A percentile compares a stretch with the other conserved stretches of the same genome.
These are phyloP conservation scores for Caenorhabditis sulstoni DNA, from an alignment of 2,888 invertebrate species.

Conservation along the genomic window DNA sequence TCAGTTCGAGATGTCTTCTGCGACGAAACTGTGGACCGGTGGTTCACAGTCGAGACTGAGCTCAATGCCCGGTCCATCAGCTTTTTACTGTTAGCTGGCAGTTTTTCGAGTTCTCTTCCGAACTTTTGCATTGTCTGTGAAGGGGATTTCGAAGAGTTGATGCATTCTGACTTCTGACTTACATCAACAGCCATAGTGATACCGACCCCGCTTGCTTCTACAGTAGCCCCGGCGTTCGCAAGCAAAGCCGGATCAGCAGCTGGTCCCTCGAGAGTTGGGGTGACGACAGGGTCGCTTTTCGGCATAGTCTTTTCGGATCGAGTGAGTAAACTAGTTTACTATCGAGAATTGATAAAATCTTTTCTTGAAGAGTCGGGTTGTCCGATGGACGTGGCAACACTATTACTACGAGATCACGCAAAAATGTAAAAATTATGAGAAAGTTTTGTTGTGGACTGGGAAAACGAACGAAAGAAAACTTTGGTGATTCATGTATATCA, in stretches of 20 bases:
- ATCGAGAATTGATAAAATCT: slow-evolving; percentile 6
- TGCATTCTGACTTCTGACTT: background rate
- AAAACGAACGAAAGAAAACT: too few relatives aligned
- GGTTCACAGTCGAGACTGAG: slow-evolving; percentile 31
- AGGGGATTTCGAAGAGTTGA: background rate
- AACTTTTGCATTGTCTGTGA: slow-evolving; percentile 49
- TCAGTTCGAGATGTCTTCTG: too few relatives aligned
- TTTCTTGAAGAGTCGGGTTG: background rate
- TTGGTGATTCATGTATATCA: too few relatives aligned
- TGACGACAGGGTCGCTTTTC: slow-evolving; percentile 22
- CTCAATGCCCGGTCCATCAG: slow-evolving; percentile 34
- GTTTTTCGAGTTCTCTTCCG: slow-evolving; percentile 38
- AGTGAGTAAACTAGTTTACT: slow-evolving; percentile 1
- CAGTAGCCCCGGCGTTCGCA: slow-evolving; percentile 23
- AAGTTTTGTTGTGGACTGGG: too few relatives aligned
- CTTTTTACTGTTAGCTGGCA: slow-evolving; percentile 20
- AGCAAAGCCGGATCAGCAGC: slow-evolving; percentile 48
- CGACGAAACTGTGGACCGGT: slow-evolving; percentile 13
- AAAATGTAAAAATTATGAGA: too few relatives aligned
- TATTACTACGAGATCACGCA: too few relatives aligned
- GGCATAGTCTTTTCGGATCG: slow-evolving; percentile 22
- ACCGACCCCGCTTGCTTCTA: slow-evolving; percentile 29
- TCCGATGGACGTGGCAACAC: too few relatives aligned
- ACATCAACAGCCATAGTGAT: slow-evolving; percentile 38
- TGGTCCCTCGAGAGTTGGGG: slow-evolving; percentile 28